Base-by-base conservation (phyloP, 2,797 vertebrate genomes). In the Rhinichthys osculus region DNA sequence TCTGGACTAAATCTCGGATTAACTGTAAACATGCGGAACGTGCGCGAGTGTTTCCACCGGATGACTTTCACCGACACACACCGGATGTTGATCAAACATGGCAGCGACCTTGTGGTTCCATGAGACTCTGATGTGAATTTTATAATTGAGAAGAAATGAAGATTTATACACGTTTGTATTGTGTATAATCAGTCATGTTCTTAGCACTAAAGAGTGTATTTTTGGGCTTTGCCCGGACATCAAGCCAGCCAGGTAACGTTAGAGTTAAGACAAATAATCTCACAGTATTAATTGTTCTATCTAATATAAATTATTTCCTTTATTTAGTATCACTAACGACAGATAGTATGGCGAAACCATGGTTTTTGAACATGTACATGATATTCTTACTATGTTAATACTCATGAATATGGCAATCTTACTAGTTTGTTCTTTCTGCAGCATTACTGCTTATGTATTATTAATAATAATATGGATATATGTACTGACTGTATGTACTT, bases 81-180 rank as follows among this genome's bases (percentile, higher is more conserved):
- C 91, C 90, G 87, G 87, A 91, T 82, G 82, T 89, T 73, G 74
- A 42, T 21, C 9, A 40, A 54, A 79, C 38, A 91, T 93, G 91
- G 88, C 87, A 11, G 91, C 93, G 94, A 95, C 95, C 94, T 95
- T 95, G 91, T 73, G 0, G 7, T 2, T 78, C 84, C 89, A 19
- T 90, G 89, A 38, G 9, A 35, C 16, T 23, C 23, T 40, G 10
- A 0, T 5, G 0, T 40, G 4, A 64, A 14, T 57, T 50, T 50
- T 54, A 33, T 7, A 23, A 3, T 9, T 3, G 8, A 27, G 3
- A 21, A 50, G 40, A 69, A 38, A 67, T 67, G 1, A 35, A 50
- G 17, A 35, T 50, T 66, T 21, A 33, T 47, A 7, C 62, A 0
- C 3, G 64, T 88, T 89, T 66, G 9, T 23, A 0, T 2, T 72